Evolutionary conservation across 2,888 invertebrate genomes (phyloP), one percentile per base, ranked within the genome.

Genomic region (Himalopsyche anomala): DNA sequence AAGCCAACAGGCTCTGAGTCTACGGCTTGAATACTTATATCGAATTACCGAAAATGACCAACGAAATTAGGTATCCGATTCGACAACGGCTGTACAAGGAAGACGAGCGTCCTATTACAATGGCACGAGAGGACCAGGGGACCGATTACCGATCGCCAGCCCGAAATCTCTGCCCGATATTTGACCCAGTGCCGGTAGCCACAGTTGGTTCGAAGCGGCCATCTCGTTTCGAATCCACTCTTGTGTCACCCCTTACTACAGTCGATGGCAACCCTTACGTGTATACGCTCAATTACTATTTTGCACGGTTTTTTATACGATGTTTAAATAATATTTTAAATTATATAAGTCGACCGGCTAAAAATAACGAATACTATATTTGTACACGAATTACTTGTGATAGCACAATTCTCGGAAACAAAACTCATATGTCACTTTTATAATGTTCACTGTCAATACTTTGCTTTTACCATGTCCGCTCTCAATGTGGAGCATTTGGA

Each of bases 141-240:
- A 38, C 36, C 74, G 38, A 74, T 74, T 74, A 74, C 74, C 74
- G 74, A 74, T 74, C 74, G 74, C 74, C 38, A 36, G 74, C 0
- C 74, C 15, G 74, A 74, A 74, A 74, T 74, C 74, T 74, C 28
- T 74, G 74, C 74, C 19, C 74, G 74, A 74, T 74, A 74, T 74
- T 36, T 74, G 74, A 74, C 74, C 74, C 74, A 74, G 2, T 74
- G 36, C 38, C 9, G 8, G 36, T 74, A 74, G 74, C 74, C 74
- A 74, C 74, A 74, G 74, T 74, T 74, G 74, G 38, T 74, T 74
- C 74, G 74, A 74, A 36, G 8, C 74, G 74, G 4, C 36, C 36
- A 38, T 74, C 12, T 38, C 74, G 15, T 38, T 74, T 36, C 74
- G 36, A 15, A 11, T 62, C 62, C 19, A 8, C 56, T 17, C 69